Conservation (phyloP, 2,888 invertebrate species). For the Lochmaea capreae region DNA sequence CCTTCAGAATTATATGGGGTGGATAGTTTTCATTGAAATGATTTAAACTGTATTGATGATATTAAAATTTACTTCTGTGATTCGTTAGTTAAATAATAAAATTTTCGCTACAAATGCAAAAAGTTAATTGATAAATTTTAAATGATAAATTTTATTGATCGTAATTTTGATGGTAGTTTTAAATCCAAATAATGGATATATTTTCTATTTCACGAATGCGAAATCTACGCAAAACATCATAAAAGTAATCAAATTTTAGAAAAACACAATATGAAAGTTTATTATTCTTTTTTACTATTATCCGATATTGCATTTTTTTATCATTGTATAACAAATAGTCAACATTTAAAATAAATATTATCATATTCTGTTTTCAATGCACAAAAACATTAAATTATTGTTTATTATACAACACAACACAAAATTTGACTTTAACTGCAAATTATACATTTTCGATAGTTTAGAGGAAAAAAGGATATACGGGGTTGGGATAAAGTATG, state of each 20-base stretch:
- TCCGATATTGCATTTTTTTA: not conserved
- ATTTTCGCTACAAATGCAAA: not conserved
- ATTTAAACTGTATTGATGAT: too few species aligned
- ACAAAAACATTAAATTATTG: too few species aligned
- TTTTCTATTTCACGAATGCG: not conserved
- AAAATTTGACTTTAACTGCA: too few species aligned
- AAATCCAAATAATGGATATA: not conserved
- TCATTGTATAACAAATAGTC: not conserved
- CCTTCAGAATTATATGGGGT: too few species aligned
- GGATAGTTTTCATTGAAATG: too few species aligned
- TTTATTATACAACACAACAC: too few species aligned
- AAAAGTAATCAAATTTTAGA: not conserved
- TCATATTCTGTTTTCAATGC: not conserved
- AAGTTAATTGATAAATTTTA: not conserved
- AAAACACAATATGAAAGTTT: not conserved
- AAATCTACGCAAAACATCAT: not conserved
- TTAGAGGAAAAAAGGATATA: too few species aligned
- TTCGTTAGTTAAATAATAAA: too few species aligned
- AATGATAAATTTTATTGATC: not conserved
- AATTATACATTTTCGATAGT: too few species aligned
- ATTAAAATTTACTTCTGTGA: too few species aligned
- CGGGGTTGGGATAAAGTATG: too few species aligned
- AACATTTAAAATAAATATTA: not conserved
- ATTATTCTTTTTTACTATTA: not conserved
- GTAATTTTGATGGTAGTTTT: not conserved